Evolutionary conservation across 2,797 vertebrate species (phyloP).

Genomic region (Alauda arvensis): DNA sequence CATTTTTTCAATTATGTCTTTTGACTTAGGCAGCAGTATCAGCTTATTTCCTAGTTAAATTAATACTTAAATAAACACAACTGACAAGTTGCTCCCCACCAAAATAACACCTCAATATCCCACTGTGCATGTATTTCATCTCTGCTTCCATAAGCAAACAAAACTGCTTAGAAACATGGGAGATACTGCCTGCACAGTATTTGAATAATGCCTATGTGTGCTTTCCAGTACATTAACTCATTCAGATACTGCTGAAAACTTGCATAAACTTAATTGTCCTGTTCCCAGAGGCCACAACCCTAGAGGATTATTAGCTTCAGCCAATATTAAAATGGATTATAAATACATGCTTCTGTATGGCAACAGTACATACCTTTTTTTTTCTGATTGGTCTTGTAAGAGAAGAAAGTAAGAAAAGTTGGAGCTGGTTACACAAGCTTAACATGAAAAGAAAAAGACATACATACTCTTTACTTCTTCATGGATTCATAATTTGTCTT

Average conservation of each 20-base stretch:
- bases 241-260: conserved; percentile 4
- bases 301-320: not conserved
- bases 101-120: not conserved
- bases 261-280: conserved; percentile 16
- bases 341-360: not conserved
- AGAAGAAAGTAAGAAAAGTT: not conserved
- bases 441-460: not conserved
- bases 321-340: conserved; percentile 14
- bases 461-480: not conserved
- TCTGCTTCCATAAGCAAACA: conserved; percentile 11
- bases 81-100: not conserved
- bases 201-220: not conserved
- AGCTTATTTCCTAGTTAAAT: conserved; percentile 6
- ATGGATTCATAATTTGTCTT: not conserved
- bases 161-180: not conserved
- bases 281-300: not conserved
- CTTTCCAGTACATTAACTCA: not conserved
- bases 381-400: not conserved
- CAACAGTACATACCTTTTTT: not conserved
- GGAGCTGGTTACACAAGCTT: not conserved
- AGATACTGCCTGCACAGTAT: not conserved
- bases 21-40: not conserved
- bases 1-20: not conserved
- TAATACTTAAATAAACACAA: no score
- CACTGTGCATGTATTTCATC: not conserved